These are phyloP conservation scores for Aphelocoma californica DNA, from an alignment of 2,797 vertebrate species.

Conservation along the genomic window DNA sequence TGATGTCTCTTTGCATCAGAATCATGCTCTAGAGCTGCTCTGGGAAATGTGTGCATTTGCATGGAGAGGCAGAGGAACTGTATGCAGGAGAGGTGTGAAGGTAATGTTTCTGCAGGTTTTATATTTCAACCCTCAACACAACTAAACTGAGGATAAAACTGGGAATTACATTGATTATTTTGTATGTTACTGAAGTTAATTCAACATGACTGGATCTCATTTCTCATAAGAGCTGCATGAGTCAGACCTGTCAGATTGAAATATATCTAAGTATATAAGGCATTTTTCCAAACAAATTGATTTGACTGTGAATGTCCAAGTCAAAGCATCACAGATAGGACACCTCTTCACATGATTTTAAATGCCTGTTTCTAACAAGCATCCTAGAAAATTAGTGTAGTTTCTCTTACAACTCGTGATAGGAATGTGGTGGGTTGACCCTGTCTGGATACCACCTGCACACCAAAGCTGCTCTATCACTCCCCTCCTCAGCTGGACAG, in stretches of 20 bases:
- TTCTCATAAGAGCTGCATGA: not conserved
- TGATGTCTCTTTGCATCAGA: not conserved
- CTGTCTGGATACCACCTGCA: not conserved
- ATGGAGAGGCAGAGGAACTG: not conserved
- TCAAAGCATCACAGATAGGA: not conserved
- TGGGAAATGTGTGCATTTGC: not conserved
- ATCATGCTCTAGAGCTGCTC: not conserved
- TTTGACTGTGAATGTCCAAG: not conserved
- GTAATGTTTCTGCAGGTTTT: not conserved
- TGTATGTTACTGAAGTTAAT: not conserved
- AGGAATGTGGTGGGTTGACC: not conserved
- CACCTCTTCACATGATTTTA: not conserved
- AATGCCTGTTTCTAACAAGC: not conserved
- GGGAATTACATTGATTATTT: not conserved
- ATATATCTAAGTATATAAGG: not conserved
- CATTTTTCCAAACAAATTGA: not conserved
- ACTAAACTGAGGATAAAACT: not conserved
- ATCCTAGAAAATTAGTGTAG: not conserved
- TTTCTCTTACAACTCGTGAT: not conserved
- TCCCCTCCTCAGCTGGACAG: not conserved
- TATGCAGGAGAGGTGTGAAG: not conserved
- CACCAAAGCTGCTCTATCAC: not conserved
- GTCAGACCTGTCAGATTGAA: not conserved
- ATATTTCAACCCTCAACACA: not conserved
- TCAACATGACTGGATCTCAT: not conserved